Base-by-base conservation (phyloP, 92 coral and sea anemone genomes). In the Montipora capitata region DNA sequence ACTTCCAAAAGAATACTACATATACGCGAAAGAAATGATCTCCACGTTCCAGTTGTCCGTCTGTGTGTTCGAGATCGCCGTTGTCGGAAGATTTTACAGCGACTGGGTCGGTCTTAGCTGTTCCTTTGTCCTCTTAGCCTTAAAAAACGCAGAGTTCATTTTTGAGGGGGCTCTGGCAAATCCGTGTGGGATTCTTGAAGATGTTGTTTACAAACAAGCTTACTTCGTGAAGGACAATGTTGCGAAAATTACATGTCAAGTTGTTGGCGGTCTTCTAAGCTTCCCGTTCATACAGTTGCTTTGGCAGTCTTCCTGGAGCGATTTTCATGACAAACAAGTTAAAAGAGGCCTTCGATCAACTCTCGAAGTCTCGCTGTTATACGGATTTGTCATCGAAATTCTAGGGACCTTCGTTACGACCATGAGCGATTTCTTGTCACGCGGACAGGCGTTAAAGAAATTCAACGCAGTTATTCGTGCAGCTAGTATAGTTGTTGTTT, bases 21-120 rank as follows among this genome's bases (percentile, higher is more conserved):
- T 81, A 7, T 92, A 89, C 79, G 94, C 93, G 4, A 85, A 89
- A 12, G 99, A 96, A 82, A 62, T 93, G 64, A 90, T 96, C 56
- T 95, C 99, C 40, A 80, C 99, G 3, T 96, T 89, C 74, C 95
- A 96, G 80, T 89, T 91, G 58, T 96, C 99, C 4, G 96, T 96
- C 15, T 91, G 94, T 74, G 83, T 95, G 41, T 96, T 95, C 91
- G 99, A 96, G 78, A 75, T 96, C 45, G 85, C 91, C 11, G 98
- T 96, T 7, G 84, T 96, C 57, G 99, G 99, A 45, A 96, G 88
- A 68, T 94, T 88, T 94, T 95, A 95, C 83, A 96, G 83, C 78
- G 65, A 68, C 13, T 73, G 85, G 77, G 80, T 94, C 48, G 96
- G 92, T 15, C 77, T 95, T 41, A 40, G 77, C 39, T 93, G 93